Conservation (phyloP, 2,888 invertebrate species). For the Sesia apiformis region DNA sequence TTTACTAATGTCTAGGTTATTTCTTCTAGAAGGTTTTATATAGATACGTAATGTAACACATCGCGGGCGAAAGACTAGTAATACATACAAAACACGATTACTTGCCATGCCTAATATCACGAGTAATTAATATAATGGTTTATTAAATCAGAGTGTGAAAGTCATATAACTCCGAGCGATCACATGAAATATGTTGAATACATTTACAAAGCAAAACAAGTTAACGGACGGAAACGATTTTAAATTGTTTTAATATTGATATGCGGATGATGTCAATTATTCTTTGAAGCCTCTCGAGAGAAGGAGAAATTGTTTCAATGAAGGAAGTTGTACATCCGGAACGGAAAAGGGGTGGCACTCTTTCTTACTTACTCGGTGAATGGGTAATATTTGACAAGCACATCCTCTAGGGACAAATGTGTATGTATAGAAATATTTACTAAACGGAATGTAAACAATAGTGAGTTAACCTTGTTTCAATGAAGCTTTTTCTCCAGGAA, state of each 20-base stretch:
- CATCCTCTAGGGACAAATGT: not conserved
- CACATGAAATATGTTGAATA: conserved; percentile 13
- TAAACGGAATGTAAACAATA: not conserved
- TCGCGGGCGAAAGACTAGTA: too few species aligned
- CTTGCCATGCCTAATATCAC: too few species aligned
- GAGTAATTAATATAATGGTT: too few species aligned
- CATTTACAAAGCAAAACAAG: conserved; percentile 9
- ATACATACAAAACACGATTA: too few species aligned
- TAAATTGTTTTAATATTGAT: not conserved
- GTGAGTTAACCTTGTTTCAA: not conserved
- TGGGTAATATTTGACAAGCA: not conserved
- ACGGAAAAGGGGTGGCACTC: not conserved
- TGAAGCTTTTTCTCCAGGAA: not conserved
- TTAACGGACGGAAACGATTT: not conserved
- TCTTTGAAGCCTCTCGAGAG: not conserved
- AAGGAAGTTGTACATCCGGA: not conserved
- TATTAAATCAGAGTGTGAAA: not conserved
- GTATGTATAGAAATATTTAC: not conserved
- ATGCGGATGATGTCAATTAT: not conserved
- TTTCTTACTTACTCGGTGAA: not conserved
- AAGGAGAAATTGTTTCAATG: not conserved
- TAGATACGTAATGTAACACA: too few species aligned
- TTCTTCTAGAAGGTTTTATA: too few species aligned
- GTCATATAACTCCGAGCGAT: not conserved
- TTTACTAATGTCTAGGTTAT: too few species aligned